Evolutionary conservation across 2,888 invertebrate genomes (phyloP).

Genomic region (Drosophila eohydei): DNA sequence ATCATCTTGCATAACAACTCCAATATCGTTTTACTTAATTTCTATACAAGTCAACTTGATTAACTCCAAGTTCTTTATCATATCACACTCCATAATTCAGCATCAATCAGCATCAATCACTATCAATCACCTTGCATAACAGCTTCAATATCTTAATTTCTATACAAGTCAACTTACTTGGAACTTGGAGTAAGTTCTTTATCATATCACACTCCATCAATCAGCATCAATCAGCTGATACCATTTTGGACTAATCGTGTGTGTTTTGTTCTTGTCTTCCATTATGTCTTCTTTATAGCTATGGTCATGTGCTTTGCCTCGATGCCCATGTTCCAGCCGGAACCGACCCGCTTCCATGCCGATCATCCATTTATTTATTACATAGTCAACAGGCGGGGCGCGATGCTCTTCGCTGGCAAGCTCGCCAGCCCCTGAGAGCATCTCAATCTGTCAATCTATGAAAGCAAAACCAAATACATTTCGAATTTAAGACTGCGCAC

Average conservation of each 20-base stretch:
- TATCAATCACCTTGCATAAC: neutral
- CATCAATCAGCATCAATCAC: neutral
- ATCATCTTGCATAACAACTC: neutral
- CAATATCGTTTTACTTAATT: neutral
- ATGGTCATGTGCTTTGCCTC: conserved; percentile 39
- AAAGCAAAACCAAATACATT: conserved; percentile 3
- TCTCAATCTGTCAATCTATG: neutral
- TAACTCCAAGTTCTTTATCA: neutral
- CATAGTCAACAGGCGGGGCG: conserved; percentile 41
- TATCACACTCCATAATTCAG: neutral
- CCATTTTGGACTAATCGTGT: conserved; percentile 9
- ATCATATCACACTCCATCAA: neutral
- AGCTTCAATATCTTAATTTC: too few species aligned
- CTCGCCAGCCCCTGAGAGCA: conserved; percentile 26
- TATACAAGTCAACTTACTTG: neutral
- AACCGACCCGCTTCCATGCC: conserved; percentile 54
- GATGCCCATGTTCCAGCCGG: conserved; percentile 40
- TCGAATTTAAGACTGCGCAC: conserved; percentile 34
- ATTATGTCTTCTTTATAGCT: conserved; percentile 30
- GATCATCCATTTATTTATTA: conserved; percentile 64
- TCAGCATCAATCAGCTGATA: neutral
- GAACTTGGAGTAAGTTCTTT: neutral
- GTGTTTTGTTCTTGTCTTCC: conserved; percentile 34
- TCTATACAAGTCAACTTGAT: neutral
- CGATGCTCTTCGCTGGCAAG: conserved; percentile 58